Evolutionary conservation across 2,888 invertebrate species (phyloP), one percentile per base, ranked within the genome.

Genomic region (Tipula unca): DNA sequence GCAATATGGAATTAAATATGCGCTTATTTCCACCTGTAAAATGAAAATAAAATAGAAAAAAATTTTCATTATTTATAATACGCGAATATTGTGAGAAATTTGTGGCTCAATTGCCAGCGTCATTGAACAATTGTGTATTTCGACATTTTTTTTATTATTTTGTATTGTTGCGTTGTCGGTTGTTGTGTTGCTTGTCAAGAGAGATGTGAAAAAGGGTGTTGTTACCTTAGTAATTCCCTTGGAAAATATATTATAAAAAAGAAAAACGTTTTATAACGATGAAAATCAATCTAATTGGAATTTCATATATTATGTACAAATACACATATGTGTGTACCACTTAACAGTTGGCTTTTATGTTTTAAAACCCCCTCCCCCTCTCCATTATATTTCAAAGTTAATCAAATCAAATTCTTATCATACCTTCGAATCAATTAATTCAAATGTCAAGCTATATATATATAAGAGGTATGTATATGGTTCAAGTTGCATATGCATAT

Each of bases 11-110:
- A 69, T 69, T 69, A 69, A 69, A 69, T 69, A 69, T 69, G 69
- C 25, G 69, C 69, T 69, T 69, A 69, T 69, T 69, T 69, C 69
- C 69, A 69, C 69, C 69, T 69, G 69, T 69, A 69, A 69, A 69
- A 10, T 69, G 10, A 25, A 69, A 48, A 48, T n/a, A n/a, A 69
- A 69, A 69, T 1, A 25, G 10, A 25, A 69, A 39, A 69, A 69
- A 2, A 10, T 69, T 69, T 69, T 69, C 69, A 69, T 69, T 69
- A 69, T 69, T 69, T 10, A 69, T 25, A 69, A 25, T 69, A 69
- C 69, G 69, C 69, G 69, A 25, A 69, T 69, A 69, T 69, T 69
- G 69, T 69, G 69, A 69, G 69, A 69, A 69, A 10, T 69, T 69
- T 69, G 69, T 69, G 69, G 69, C 69, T 69, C 69, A 69, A 69